These are phyloP conservation scores for Patella caerulea DNA, from an alignment of 2,888 invertebrate species.

Conservation along the genomic window DNA sequence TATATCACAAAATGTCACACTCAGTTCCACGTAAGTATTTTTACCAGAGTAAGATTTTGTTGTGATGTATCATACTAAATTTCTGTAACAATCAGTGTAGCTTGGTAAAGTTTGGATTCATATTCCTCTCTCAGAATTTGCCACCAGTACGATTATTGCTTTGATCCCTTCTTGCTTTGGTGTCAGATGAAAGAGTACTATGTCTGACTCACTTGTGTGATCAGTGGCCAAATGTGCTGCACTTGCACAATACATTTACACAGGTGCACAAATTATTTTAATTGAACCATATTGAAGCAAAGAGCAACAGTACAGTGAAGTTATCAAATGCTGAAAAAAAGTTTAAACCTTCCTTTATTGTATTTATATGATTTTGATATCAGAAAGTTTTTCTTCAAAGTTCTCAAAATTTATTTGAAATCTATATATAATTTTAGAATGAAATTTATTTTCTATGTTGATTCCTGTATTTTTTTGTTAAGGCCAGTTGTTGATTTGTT, in stretches of 20 bases:
- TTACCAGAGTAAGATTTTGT: too few relatives aligned
- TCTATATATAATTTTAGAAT: neutral
- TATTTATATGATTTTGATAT: neutral
- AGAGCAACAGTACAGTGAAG: neutral
- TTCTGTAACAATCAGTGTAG: too few relatives aligned
- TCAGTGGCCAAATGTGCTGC: too few relatives aligned
- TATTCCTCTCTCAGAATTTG: too few relatives aligned
- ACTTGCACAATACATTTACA: too few relatives aligned
- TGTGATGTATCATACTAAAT: too few relatives aligned
- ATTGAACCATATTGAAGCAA: neutral
- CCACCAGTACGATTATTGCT: too few relatives aligned
- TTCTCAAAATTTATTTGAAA: neutral
- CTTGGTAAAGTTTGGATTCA: too few relatives aligned
- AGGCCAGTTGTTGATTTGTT: conserved; percentile 78
- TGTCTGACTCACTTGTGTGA: too few relatives aligned
- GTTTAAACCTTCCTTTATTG: neutral
- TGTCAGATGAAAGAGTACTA: too few relatives aligned
- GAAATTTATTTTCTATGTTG: neutral
- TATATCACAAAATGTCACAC: conserved; percentile 31
- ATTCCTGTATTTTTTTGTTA: conserved; percentile 22
- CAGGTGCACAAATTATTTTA: too few relatives aligned
- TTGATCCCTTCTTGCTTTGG: too few relatives aligned
- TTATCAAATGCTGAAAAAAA: neutral
- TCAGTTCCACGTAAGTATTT: conserved; percentile 44
- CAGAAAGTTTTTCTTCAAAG: neutral